Conservation (phyloP, 2,113 vertebrate species). For the Phyllostomus hastatus region DNA sequence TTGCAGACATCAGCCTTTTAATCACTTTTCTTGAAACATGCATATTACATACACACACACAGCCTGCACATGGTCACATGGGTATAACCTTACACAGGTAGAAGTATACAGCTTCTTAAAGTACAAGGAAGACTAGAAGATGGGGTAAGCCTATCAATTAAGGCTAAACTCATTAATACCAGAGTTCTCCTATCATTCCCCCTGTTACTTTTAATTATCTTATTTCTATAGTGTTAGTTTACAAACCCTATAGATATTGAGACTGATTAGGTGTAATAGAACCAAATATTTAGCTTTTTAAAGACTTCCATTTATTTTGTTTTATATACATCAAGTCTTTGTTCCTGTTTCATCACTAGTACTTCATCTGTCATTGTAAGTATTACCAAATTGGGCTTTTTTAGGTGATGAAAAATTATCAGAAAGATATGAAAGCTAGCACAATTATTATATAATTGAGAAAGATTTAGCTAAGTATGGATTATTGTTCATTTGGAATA, state of each 20-base stretch:
- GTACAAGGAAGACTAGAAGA: background rate
- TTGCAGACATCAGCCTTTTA: background rate
- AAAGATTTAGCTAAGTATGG: background rate
- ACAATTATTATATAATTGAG: background rate
- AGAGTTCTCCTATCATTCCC: too few species aligned
- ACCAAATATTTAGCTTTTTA: background rate
- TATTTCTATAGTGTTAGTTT: too few species aligned
- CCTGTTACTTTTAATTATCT: too few species aligned
- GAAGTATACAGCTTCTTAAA: background rate
- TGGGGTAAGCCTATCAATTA: too few species aligned
- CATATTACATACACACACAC: background rate
- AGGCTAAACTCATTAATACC: too few species aligned
- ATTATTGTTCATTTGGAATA: constrained; percentile 16
- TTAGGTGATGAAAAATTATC: background rate
- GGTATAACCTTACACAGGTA: background rate
- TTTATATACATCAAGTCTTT: background rate
- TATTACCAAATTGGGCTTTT: background rate
- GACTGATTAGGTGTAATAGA: background rate
- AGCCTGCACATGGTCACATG: background rate
- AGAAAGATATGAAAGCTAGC: background rate
- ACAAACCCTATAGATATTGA: background rate
- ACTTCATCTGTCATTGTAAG: background rate
- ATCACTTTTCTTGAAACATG: background rate
- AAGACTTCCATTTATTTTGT: background rate
- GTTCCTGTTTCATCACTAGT: background rate